Base-by-base conservation (phyloP, 2,797 vertebrate genomes). In the Melanotaenia trifasciata region DNA sequence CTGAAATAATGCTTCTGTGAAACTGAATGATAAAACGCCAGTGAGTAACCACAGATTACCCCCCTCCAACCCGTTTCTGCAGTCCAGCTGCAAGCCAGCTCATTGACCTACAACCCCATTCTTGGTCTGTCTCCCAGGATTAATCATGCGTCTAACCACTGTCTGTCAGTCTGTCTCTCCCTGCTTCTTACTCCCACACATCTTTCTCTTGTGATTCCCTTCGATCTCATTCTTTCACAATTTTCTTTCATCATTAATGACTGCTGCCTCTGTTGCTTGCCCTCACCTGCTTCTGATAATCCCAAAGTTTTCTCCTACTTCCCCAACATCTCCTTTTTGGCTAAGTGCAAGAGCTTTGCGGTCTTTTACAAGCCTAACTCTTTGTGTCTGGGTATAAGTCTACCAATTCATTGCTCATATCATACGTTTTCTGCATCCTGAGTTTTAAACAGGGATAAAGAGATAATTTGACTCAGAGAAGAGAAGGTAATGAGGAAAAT, bases 121-220 rank as follows among this genome's bases (percentile, higher is more conserved):
- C 76, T 82, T 76, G 86, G 65, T 28, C 86, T 74, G 90, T 89
- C 92, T 94, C 83, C 47, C 59, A 94, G 94, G 94, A 95, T 96
- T 96, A 96, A 95, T 95, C 95, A 95, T 84, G 90, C 91, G 91
- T 93, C 95, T 90, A 81, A 94, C 92, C 89, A 64, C 65, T 78
- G 83, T 80, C 79, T 77, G 67, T 81, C 74, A 9, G 59, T 65
- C 80, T 59, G 69, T 74, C 74, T 79, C 76, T 76, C 36, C 50
- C 47, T 35, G 51, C 20, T 51, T 79, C 64, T 57, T 47, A 66
- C 83, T 78, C 87, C 81, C 69, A 80, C 77, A 68, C 43, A 58
- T 74, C 69, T 35, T 68, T 71, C 80, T 78, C 75, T 57, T 5
- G 33, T 53, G 58, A 61, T 53, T 81, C 63, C 40, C 40, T 67